Evolutionary conservation across 1,140 invertebrate species (phyloP).

Genomic region (Xylocopa sonorina): DNA sequence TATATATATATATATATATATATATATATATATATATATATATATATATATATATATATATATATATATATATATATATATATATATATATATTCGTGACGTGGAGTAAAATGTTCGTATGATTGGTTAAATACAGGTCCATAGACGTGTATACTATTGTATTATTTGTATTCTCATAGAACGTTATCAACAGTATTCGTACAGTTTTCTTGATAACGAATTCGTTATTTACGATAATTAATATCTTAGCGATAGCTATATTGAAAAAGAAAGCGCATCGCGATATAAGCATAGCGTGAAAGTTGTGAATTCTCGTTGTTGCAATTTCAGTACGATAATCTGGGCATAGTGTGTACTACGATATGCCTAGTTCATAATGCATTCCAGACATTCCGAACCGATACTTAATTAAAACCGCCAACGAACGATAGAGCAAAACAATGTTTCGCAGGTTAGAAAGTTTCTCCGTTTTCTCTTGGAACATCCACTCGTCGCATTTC

Average conservation of each 20-base stretch:
- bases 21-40: too few species aligned
- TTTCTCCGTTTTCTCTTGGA: slow-evolving; percentile 13
- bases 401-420: neutral
- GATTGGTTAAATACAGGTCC: neutral
- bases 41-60: too few species aligned
- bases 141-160: neutral
- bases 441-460: slow-evolving; percentile 3
- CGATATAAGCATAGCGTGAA: neutral
- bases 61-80: too few species aligned
- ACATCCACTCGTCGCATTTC: slow-evolving; percentile 4
- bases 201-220: neutral
- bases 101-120: neutral
- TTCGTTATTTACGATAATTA: too few species aligned
- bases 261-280: slow-evolving; percentile 4
- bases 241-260: too few species aligned
- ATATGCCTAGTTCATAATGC: neutral
- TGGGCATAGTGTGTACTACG: too few species aligned
- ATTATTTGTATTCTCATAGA: slow-evolving; percentile 8
- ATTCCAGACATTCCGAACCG: neutral
- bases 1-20: too few species aligned
- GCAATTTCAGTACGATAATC: neutral
- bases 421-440: neutral
- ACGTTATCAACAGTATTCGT: slow-evolving; percentile 1
- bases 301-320: neutral
- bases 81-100: slow-evolving; percentile 10